phyloP scores from a whole-genome alignment of 2,113 vertebrate species.

The Calypte anna region DNA sequence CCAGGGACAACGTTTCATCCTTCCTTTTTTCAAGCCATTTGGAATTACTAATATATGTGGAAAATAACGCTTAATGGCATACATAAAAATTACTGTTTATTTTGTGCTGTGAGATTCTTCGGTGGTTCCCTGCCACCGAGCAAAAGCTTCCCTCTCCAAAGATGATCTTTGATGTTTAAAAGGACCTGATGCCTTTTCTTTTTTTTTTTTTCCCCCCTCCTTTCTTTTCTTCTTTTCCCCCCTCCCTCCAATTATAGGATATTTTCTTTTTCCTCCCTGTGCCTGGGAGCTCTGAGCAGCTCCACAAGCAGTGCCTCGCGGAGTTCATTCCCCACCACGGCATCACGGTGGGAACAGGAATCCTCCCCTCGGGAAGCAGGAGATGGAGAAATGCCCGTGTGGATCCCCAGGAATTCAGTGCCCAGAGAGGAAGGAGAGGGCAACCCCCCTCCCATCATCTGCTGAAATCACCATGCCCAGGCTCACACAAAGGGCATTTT shows the following conservation, averaged over 20 bases:
- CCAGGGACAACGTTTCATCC: neutral
- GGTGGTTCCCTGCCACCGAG: neutral
- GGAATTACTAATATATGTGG: constrained; percentile 9
- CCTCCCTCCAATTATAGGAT: no score
- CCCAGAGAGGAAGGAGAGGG: no score
- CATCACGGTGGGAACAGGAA: neutral
- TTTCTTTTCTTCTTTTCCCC: neutral
- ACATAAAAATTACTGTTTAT: neutral
- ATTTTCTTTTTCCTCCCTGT: neutral
- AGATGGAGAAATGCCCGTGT: neutral
- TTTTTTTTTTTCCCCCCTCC: neutral
- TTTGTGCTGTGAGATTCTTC: neutral
- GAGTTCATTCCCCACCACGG: no score
- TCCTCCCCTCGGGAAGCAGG: neutral
- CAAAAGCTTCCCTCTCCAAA: neutral
- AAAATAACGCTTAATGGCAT: neutral
- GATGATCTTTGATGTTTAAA: neutral
- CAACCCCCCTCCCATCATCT: neutral
- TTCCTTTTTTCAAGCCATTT: neutral
- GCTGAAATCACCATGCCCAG: neutral
- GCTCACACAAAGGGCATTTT: neutral
- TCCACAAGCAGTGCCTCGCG: neutral
- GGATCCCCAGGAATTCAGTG: neutral
- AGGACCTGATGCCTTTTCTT: neutral
- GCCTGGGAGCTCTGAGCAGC: neutral